Conservation (phyloP, 2,113 vertebrate species). For the Piliocolobus tephrosceles region DNA sequence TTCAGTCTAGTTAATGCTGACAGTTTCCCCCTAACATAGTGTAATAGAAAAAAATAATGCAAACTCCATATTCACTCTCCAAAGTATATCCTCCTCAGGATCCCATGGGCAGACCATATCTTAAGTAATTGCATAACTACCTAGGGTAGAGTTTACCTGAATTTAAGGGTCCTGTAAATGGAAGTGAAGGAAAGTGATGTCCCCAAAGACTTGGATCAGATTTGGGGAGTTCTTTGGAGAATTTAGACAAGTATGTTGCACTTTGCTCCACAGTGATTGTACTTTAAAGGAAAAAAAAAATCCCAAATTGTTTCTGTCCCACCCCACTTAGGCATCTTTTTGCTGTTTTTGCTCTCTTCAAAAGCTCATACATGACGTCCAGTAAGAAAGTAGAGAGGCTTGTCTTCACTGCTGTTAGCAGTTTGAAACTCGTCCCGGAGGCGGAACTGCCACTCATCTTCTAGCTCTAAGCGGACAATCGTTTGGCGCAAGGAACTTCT, state of each 20-base stretch:
- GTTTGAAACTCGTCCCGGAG: slow-evolving; percentile 98
- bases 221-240: slow-evolving; percentile 72
- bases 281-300: slow-evolving; percentile 76
- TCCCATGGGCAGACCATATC: neutral
- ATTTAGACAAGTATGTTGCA: slow-evolving; percentile 83
- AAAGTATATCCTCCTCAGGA: slow-evolving; percentile 18
- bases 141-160: slow-evolving; percentile 47
- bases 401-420: slow-evolving; percentile 96
- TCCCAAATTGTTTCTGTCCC: slow-evolving; percentile 21
- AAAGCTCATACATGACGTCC: slow-evolving; percentile 92
- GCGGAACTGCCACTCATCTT: slow-evolving; percentile 99
- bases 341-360: slow-evolving; percentile 21
- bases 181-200: slow-evolving; percentile 52
- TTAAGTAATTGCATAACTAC: neutral
- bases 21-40: slow-evolving; percentile 59
- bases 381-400: slow-evolving; percentile 96
- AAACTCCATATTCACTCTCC: slow-evolving; percentile 41
- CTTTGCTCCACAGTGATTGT: slow-evolving; percentile 89
- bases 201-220: slow-evolving; percentile 61
- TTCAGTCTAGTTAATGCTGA: slow-evolving; percentile 71
- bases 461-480: slow-evolving; percentile 95
- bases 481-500: slow-evolving; percentile 96
- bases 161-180: slow-evolving; percentile 51
- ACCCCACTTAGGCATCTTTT: slow-evolving; percentile 31
- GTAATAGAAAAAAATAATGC: slow-evolving; percentile 55